phyloP scores from a whole-genome alignment of 2,113 vertebrate genomes.

The Miniopterus natalensis region DNA sequence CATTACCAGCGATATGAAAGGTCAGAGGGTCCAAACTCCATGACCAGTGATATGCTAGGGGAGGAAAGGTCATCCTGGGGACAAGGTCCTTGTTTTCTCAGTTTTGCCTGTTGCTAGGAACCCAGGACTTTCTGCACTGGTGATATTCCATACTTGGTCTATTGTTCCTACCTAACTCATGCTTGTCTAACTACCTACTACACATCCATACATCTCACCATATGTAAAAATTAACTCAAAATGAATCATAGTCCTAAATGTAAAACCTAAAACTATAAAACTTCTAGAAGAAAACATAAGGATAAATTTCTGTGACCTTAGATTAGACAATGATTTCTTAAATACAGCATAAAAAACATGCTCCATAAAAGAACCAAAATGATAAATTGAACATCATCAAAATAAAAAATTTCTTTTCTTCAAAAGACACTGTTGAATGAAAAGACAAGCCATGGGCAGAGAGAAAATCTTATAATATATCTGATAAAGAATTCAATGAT shows the following conservation, averaged over 20 bases:
- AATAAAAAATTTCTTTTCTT: conserved; percentile 36
- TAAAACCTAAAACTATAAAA: conserved; percentile 46
- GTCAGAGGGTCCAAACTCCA: neutral
- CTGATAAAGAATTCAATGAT: neutral
- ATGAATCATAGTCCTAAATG: conserved; percentile 7
- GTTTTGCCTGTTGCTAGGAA: neutral
- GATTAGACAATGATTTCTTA: conserved; percentile 44
- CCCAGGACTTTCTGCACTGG: neutral
- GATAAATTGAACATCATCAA: neutral
- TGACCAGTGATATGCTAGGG: neutral
- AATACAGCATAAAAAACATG: neutral
- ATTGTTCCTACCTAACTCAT: neutral
- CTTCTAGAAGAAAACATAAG: conserved; percentile 35
- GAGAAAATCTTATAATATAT: neutral
- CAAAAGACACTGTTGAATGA: conserved; percentile 13
- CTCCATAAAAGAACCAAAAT: neutral
- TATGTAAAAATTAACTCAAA: conserved; percentile 33
- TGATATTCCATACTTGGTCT: neutral
- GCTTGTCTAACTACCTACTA: neutral
- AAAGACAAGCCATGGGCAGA: neutral
- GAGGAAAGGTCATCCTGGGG: neutral
- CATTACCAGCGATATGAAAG: neutral
- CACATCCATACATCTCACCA: neutral
- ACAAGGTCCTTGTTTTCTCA: neutral
- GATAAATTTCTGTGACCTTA: neutral